Evolutionary conservation across 2,797 vertebrate species (phyloP), one percentile per base, ranked within the genome.

Genomic region (Lagocephalus sceleratus): DNA sequence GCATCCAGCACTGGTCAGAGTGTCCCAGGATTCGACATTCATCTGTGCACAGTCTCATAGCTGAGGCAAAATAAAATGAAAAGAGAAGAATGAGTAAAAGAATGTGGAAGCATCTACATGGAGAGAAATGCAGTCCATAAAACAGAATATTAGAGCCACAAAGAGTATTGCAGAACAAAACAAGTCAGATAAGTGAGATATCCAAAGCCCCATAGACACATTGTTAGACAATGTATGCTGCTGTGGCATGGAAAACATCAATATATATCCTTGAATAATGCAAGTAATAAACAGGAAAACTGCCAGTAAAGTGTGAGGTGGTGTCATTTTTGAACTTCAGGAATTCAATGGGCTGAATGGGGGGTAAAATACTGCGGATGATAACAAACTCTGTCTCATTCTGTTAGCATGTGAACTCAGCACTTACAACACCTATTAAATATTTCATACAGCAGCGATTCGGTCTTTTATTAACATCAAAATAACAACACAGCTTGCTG

Each of bases 1-100:
- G 96, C 97, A 99, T 99, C 97, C 97, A 99, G 88, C 97, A 99
- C 83, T 97, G 96, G 89, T 99, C 97, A 0, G 97, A 99, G 85
- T 99, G 97, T 44, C 96, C 96, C 71, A 99, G 87, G 58, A 99
- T 89, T 19, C 94, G 86, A 81, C 97, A 99, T 81, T 99, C 97
- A 57, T 98, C 96, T 0, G 97, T 98, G 87, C 97, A 99, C 51
- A 97, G 88, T 78, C 94, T 90, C 95, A 96, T 97, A 0, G 93
- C 97, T 98, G 5, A 44, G 67, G 10, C 57, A 23, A 26, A 26
- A 20, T 16, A 35, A 0, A 20, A 20, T 17, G 14, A 53, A 2
- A 44, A 29, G 73, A 3, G 70, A 43, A 17, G 16, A 8, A 35
- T 35, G 32, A 35, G 32, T 35, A 10, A 35, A 35, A 35, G 32